Base-by-base conservation (phyloP, 2,797 vertebrate species). In the Sarcoramphus papa region DNA sequence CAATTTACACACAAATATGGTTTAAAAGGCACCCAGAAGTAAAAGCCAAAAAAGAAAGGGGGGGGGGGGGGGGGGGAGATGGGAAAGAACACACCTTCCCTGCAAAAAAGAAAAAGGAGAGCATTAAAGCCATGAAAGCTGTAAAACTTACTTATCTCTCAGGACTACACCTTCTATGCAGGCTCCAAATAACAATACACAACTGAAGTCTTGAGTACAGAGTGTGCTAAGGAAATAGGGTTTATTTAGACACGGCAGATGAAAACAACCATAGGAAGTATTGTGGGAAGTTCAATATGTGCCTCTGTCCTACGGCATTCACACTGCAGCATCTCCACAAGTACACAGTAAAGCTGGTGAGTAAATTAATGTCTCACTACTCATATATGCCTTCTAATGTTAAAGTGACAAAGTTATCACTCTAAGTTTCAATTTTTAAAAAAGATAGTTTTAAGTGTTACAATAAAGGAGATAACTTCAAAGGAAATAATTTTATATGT, bases 81-180 rank as follows among this genome's bases (percentile, higher is more conserved):
- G 37, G 45, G 37, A 56, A 88, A 81, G 50, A 85, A 92, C 30
- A 60, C 17, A 22, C 4, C 31, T 48, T 41, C 48, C 50, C 27
- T 24, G 21, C 15, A 60, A 67, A 51, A 78, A 80, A 45, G 20
- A 56, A 69, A 45, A 91, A 78, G 15, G 24, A 76, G 28, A 70
- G 8, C 4, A 82, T 48, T 88, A 59, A 81, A 79, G 53, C 35
- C 5, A 82, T 48, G 85, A 59, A 81, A 79, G 53, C 35, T 63
- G 41, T 24, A 62, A 85, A 90, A 96, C 92, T 93, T 98, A 99
- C 99, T 99, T 99, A 97, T 99, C 99, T 94, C 99, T 98, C 50
- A 99, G 98, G 54, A 99, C 99, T 41, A 99, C 99, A 56, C 99
- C 99, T 97, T 99, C 99, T 65, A 99, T 99, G 92, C 99, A 99